These are phyloP conservation scores for Dorcus hopei DNA, from an alignment of 2,888 invertebrate genomes.

Conservation along the genomic window DNA sequence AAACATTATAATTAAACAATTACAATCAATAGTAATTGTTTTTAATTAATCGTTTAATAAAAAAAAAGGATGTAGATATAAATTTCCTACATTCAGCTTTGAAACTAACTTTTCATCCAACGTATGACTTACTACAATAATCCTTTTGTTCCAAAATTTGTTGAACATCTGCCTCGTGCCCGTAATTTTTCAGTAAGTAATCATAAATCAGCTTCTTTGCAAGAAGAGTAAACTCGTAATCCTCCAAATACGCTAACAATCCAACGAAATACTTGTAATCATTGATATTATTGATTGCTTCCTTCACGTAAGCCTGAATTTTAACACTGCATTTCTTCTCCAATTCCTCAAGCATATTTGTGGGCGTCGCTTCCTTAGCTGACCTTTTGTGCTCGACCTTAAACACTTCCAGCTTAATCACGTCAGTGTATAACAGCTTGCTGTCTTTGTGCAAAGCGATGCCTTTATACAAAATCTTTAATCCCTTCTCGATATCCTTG, in stretches of 20 bases:
- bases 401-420: constrained; percentile 57
- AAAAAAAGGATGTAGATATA: too few species aligned
- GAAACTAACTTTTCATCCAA: too few species aligned
- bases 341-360: constrained; percentile 39
- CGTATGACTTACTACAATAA: too few species aligned
- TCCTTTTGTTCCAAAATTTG: too few species aligned
- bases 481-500: constrained; percentile 65
- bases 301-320: constrained; percentile 47
- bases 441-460: constrained; percentile 71
- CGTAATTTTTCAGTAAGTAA: constrained; percentile 40
- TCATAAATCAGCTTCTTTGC: constrained; percentile 56
- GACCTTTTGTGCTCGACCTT: constrained; percentile 39
- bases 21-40: too few species aligned
- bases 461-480: constrained; percentile 70
- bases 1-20: neutral
- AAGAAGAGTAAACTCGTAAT: constrained; percentile 56
- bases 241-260: constrained; percentile 5
- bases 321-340: constrained; percentile 44
- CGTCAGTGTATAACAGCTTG: constrained; percentile 66
- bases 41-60: too few species aligned
- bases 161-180: neutral
- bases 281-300: constrained; percentile 29
- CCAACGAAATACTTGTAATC: constrained; percentile 19
- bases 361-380: constrained; percentile 12
- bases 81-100: too few species aligned